phyloP scores from a whole-genome alignment of 2,888 invertebrate species.

The Ectemnius continuus region DNA sequence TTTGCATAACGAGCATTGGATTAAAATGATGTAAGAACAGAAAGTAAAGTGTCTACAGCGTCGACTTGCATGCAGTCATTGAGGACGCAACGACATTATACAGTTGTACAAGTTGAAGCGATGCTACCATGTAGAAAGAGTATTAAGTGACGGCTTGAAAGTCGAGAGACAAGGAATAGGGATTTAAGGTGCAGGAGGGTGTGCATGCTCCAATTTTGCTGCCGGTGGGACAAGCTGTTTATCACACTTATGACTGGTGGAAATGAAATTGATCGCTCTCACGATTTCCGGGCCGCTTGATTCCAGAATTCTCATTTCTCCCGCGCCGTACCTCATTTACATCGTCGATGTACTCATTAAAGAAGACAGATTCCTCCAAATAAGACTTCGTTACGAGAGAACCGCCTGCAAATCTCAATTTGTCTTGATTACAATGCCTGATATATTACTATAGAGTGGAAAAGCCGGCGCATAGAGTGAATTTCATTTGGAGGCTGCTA shows the following conservation, averaged over 20 bases:
- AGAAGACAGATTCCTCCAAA: conserved; percentile 49
- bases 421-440: conserved; percentile 39
- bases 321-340: conserved; percentile 47
- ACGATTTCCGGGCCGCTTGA: conserved; percentile 35
- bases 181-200: too few species aligned
- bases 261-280: conserved; percentile 44
- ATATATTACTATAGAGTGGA: conserved; percentile 21
- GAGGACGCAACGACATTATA: too few species aligned
- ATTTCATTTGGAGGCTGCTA: background rate
- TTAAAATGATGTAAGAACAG: too few species aligned
- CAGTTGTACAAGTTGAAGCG: too few species aligned
- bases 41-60: too few species aligned
- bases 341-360: conserved; percentile 48
- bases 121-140: too few species aligned
- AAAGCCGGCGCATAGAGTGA: background rate
- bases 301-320: conserved; percentile 54
- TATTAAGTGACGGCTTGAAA: too few species aligned
- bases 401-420: conserved; percentile 44
- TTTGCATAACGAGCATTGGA: too few species aligned
- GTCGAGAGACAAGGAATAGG: too few species aligned
- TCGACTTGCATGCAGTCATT: too few species aligned
- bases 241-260: conserved; percentile 24
- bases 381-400: conserved; percentile 45
- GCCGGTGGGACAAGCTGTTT: conserved; percentile 15
- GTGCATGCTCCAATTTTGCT: too few species aligned